Evolutionary conservation across 2,797 vertebrate genomes (phyloP), one percentile per base, ranked within the genome.

Genomic region (Sparidentex hasta): DNA sequence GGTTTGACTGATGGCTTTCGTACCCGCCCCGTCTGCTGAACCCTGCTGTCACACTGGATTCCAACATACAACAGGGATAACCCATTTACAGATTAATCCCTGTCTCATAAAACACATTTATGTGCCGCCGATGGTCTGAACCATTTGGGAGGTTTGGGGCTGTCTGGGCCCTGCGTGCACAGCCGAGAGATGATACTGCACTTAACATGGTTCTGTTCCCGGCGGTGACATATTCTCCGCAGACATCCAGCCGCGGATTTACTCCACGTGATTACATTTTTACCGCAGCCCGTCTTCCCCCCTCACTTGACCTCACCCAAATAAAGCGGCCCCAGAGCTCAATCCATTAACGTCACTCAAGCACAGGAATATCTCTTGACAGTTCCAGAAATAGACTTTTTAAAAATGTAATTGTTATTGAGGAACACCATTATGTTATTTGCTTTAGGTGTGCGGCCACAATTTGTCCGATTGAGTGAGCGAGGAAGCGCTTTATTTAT

Each of bases 1-100:
- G 71, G 71, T 38, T 38, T 38, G 48, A 81, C 74, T 56, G 72
- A 83, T 62, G 50, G 59, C 71, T 81, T 77, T 85, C 76, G 80
- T 66, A 82, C 82, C 83, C n/a, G 20, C 70, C 51, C 12, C n/a
- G 38, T 85, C 86, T 74, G 20, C 65, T 69, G 23, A 71, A 57
- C 69, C 76, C 74, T 43, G 62, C 71, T 56, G 76, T 79, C 76
- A 61, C 44, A 56, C 68, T 47, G 1, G 23, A 82, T 82, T 82
- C 68, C 77, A 71, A 76, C 72, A 70, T 47, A 71, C 76, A 83
- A 83, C 75, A 58, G 52, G 70, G 78, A 71, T 76, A 88, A 87
- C 74, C 88, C 90, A 88, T 89, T 94, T 90, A 85, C 51, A 90
- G 88, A 91, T 87, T 85, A 94, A 95, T 93, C 90, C 78, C 65